These are phyloP conservation scores for Allygus modestus DNA, from an alignment of 2,888 invertebrate genomes.

Conservation along the genomic window DNA sequence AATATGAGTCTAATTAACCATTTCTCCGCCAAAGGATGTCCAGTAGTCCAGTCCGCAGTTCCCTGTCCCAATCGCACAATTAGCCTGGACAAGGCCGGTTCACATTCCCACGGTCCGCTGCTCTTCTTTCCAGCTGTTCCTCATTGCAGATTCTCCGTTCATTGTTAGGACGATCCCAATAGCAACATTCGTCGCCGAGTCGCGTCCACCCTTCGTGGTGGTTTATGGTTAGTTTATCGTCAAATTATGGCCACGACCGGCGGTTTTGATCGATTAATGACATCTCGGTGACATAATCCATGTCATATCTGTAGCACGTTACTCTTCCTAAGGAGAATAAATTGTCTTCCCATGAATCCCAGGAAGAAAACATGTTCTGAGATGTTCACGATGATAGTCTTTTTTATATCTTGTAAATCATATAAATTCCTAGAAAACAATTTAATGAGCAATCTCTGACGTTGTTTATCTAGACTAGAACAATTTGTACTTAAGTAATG, in stretches of 20 bases:
- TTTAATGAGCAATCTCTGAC: no score
- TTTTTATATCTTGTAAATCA: no score
- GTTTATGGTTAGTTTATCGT: constrained; percentile 15
- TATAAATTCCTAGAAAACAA: no score
- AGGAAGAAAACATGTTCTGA: no score
- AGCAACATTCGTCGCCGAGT: constrained; percentile 45
- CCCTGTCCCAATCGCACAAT: constrained; percentile 53
- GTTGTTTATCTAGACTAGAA: no score
- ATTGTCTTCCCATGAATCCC: neutral
- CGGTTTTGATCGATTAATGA: constrained; percentile 33
- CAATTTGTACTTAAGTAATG: no score
- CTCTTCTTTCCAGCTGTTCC: constrained; percentile 42
- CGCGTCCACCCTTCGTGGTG: neutral
- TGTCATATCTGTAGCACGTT: constrained; percentile 32
- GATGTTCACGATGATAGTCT: no score
- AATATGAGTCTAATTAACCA: constrained; percentile 25
- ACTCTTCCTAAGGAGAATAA: neutral
- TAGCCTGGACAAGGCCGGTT: constrained; percentile 53
- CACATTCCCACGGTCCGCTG: constrained; percentile 51
- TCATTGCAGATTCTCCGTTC: constrained; percentile 49
- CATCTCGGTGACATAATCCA: constrained; percentile 17
- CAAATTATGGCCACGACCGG: constrained; percentile 28
- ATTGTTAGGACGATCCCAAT: constrained; percentile 49
- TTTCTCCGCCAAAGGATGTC: constrained; percentile 36
- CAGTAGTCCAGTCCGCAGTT: constrained; percentile 31